Conservation (phyloP, 2,888 invertebrate species). For the Dasypolia templi region DNA sequence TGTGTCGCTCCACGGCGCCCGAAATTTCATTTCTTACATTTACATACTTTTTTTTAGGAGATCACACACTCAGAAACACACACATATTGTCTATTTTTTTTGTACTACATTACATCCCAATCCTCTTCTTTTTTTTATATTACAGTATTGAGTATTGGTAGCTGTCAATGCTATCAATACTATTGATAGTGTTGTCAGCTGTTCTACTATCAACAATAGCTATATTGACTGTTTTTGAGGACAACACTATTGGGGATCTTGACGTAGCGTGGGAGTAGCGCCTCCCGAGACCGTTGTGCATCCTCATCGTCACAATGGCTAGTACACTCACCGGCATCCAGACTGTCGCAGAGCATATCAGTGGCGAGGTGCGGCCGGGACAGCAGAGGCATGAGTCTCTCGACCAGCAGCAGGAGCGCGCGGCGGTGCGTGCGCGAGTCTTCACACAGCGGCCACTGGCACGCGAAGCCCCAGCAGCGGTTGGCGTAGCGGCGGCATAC, state of each 20-base stretch:
- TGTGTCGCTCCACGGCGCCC: too few species aligned
- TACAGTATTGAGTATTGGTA: too few species aligned
- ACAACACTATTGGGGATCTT: not conserved
- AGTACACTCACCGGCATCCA: slow-evolving; percentile 92
- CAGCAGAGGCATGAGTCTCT: slow-evolving; percentile 95
- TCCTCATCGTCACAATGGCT: not conserved
- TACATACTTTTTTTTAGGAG: too few species aligned
- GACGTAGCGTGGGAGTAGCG: not conserved
- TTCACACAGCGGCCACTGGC: slow-evolving; percentile 93
- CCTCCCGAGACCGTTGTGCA: not conserved
- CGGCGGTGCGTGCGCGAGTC: slow-evolving; percentile 92
- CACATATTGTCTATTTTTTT: too few species aligned
- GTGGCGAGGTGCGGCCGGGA: slow-evolving; percentile 95
- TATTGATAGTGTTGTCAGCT: not conserved
- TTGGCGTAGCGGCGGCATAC: slow-evolving; percentile 91
- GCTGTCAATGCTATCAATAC: too few species aligned
- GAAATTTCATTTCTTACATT: too few species aligned
- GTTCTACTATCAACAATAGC: not conserved
- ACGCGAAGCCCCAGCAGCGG: slow-evolving; percentile 94
- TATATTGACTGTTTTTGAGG: not conserved
- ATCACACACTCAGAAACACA: too few species aligned
- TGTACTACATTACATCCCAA: too few species aligned
- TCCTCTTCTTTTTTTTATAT: too few species aligned
- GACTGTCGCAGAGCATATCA: slow-evolving; percentile 97
- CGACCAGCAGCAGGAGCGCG: slow-evolving; percentile 94